These are phyloP conservation scores for Drosophila lini DNA, from an alignment of 1,140 invertebrate genomes.

Conservation along the genomic window DNA sequence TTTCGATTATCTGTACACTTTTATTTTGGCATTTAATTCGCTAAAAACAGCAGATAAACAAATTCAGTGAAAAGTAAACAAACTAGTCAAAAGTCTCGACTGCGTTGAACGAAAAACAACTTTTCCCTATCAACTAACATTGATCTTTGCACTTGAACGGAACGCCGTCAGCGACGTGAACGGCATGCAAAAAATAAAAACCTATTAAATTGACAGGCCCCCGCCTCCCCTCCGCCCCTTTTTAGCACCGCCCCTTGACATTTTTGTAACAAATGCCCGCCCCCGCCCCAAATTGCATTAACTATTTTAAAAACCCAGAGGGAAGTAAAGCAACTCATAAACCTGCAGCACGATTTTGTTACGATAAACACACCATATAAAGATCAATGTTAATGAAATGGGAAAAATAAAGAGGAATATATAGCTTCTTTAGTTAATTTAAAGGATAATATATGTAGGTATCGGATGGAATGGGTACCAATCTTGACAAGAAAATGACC, in stretches of 20 bases:
- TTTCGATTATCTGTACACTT: constrained; percentile 12
- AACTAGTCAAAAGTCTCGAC: constrained; percentile 43
- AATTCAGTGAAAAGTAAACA: constrained; percentile 58
- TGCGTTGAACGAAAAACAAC: constrained; percentile 56
- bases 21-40: constrained; percentile 42
- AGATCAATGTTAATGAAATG: neutral
- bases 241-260: constrained; percentile 10
- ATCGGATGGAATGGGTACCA: no score
- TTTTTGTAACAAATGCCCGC: constrained; percentile 17
- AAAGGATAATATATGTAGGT: no score
- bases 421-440: neutral
- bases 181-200: constrained; percentile 26
- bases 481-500: no score
- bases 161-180: constrained; percentile 25
- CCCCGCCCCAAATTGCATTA: constrained; percentile 14
- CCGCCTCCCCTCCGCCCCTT: neutral
- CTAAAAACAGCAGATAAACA: constrained; percentile 50
- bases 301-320: constrained; percentile 13
- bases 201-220: constrained; percentile 26
- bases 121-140: constrained; percentile 59
- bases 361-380: constrained; percentile 11
- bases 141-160: constrained; percentile 60
- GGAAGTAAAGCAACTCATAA: constrained; percentile 15
- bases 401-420: neutral
- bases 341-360: constrained; percentile 28